Base-by-base conservation (phyloP, 2,113 vertebrate species). In the Chlorodrepanis virens region DNA sequence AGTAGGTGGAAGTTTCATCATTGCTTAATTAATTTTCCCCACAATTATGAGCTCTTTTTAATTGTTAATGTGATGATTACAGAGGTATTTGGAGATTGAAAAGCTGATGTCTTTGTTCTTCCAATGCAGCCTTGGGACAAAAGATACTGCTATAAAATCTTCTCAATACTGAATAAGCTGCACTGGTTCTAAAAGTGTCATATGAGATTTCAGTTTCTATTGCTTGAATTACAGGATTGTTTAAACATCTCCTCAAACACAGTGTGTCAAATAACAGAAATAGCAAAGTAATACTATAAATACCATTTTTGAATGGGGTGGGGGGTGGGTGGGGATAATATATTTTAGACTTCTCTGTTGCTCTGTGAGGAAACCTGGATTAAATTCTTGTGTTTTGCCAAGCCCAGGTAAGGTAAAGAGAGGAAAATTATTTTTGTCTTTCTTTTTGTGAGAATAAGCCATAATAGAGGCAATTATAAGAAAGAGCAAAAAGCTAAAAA, bases 11-110 rank as follows among this genome's bases (percentile, higher is more conserved):
- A 76, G 15, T 15, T n/a, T 44, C 19, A 21, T 24, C 17, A 64
- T 14, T 65, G 8, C 39, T 74, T 63, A 25, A 8, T 35, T 74
- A 6, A 18, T 72, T 81, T 71, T 56, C 12, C 12, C 23, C 2
- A 1, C 4, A 59, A 5, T 18, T 5, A 67, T 17, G 9, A 44
- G 7, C 1, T 11, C 56, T 69, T 42, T 42, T 3, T 0, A 68
- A 44, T 29, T 44, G 17, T 27, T 69, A 61, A 42, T 56, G 22
- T 52, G 6, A 61, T 45, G 9, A 44, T 86, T 87, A 37, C 9
- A 19, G 11, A 89, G 83, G 25, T 21, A 83, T 27, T 40, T 42
- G 8, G 24, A 54, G 17, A 16, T 44, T 27, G 18, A 81, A 74
- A 71, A 70, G 8, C 3, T 61, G 64, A 61, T 72, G 3, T 31